phyloP scores from a whole-genome alignment of 2,113 vertebrate species.

The Chionis minor region DNA sequence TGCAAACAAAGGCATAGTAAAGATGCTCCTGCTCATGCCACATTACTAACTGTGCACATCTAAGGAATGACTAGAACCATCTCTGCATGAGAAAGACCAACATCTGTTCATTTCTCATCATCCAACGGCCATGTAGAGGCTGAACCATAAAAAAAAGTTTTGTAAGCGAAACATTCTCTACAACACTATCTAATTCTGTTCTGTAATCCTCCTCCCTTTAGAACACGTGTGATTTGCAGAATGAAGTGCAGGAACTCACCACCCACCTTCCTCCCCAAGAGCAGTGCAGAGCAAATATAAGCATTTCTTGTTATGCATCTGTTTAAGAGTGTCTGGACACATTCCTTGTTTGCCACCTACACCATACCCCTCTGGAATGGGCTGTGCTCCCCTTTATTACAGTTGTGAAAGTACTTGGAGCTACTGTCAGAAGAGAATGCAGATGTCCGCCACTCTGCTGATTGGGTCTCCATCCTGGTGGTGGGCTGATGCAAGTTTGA shows the following conservation, averaged over 20 bases:
- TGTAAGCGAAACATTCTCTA: not conserved
- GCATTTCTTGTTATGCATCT: not conserved
- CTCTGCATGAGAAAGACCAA: not conserved
- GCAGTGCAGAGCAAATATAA: not conserved
- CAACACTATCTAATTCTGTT: not conserved
- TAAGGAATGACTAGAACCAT: not conserved
- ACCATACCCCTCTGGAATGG: not conserved
- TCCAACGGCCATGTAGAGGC: not conserved
- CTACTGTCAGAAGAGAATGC: not conserved
- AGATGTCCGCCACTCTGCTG: not conserved
- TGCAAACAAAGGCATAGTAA: not conserved
- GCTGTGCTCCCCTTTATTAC: not conserved
- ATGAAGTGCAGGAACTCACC: conserved; percentile 5
- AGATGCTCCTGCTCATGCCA: not conserved
- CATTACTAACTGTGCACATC: not conserved
- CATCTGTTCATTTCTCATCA: not conserved
- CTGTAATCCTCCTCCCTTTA: not conserved
- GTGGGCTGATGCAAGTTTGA: not conserved
- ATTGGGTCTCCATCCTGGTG: not conserved
- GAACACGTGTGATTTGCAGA: conserved; percentile 1
- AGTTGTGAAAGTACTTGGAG: not conserved
- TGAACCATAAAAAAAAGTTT: not conserved
- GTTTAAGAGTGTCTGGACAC: conserved; percentile 7
- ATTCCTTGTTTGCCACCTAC: conserved; percentile 4
- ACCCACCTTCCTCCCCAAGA: conserved; percentile 36